Percentiles rank a stretch among this genome's conserved stretches.
These are phyloP conservation scores for Pelusios castaneus DNA, from an alignment of 2,113 vertebrate species.

Conservation along the genomic window DNA sequence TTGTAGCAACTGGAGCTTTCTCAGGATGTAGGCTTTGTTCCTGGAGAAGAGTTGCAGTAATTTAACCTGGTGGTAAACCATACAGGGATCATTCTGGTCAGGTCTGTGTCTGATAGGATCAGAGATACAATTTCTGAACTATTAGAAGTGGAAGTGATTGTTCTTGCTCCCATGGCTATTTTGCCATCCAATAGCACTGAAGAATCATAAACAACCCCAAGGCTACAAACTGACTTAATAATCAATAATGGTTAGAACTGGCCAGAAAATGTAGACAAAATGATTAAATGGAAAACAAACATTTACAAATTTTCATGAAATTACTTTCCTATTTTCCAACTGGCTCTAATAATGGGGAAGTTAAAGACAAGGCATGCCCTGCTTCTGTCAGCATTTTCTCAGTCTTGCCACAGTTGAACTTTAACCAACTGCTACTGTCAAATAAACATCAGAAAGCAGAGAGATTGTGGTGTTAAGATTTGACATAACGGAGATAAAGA, in stretches of 20 bases:
- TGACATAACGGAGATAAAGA: neutral
- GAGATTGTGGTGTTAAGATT: neutral
- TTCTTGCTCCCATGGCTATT: neutral
- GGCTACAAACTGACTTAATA: neutral
- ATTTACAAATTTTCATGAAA: neutral
- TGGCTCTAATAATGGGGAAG: neutral
- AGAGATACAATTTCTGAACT: neutral
- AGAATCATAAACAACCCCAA: neutral
- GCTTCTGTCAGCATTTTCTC: neutral
- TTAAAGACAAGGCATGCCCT: neutral
- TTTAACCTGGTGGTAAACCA: neutral
- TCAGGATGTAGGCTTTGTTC: neutral
- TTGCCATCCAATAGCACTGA: neutral
- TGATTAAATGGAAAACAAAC: neutral
- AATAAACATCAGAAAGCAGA: neutral
- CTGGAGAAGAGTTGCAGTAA: neutral
- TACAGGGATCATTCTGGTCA: neutral
- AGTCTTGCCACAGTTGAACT: neutral
- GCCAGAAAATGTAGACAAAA: neutral
- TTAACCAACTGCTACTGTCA: neutral
- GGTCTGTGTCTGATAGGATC: neutral
- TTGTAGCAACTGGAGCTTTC: neutral
- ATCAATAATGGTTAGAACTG: neutral
- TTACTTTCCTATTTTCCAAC: neutral
- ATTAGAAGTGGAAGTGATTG: neutral